Percentiles rank a stretch among this genome's conserved stretches.
These are phyloP conservation scores for Squalus acanthias DNA, from an alignment of 2,797 vertebrate genomes.

Conservation along the genomic window DNA sequence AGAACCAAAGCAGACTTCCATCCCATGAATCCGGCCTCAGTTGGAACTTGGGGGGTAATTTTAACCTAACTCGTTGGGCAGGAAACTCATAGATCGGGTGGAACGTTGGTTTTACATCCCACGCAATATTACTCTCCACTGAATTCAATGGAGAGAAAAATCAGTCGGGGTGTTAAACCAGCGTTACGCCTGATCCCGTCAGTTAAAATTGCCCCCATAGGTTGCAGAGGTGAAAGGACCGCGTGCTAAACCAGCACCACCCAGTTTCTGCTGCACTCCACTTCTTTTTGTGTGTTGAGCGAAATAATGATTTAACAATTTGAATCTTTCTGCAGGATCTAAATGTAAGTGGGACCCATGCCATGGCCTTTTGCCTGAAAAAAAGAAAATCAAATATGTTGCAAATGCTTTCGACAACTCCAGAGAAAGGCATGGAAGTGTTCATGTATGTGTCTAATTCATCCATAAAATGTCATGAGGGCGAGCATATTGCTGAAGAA, in stretches of 20 bases:
- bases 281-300: constrained; percentile 16
- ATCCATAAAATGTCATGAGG: constrained; percentile 64
- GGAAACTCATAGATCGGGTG: no score
- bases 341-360: constrained; percentile 74
- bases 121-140: neutral
- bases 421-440: constrained; percentile 73
- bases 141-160: neutral
- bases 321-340: constrained; percentile 61
- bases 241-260: neutral
- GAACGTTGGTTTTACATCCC: neutral
- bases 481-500: constrained; percentile 74
- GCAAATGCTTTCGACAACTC: constrained; percentile 56
- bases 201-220: neutral
- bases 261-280: neutral
- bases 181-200: neutral
- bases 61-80: neutral
- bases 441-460: constrained; percentile 71
- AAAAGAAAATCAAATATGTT: constrained; percentile 75
- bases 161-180: neutral
- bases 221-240: neutral
- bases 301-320: neutral
- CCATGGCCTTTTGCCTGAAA: constrained; percentile 94
- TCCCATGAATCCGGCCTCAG: neutral
- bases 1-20: neutral
- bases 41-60: neutral